Evolutionary conservation across 2,888 invertebrate genomes (phyloP).

Genomic region (Rotaria macrura): DNA sequence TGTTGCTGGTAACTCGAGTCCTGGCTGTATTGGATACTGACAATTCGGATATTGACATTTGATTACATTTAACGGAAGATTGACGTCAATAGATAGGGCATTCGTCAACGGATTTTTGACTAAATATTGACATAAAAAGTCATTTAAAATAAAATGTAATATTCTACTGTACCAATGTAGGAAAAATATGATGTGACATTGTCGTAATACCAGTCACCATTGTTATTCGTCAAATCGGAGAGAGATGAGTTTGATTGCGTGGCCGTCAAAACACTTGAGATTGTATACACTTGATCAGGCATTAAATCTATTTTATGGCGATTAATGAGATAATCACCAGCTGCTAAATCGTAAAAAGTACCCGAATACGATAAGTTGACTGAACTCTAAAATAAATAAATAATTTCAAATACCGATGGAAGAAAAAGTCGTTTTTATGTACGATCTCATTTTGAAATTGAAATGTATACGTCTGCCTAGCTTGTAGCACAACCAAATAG

Average conservation of each 20-base stretch:
- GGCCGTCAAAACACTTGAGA: constrained; percentile 34
- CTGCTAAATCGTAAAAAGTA: constrained; percentile 37
- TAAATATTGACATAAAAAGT: not conserved
- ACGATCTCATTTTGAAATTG: constrained; percentile 37
- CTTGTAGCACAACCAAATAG: constrained; percentile 39
- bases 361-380: constrained; percentile 41
- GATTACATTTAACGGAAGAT: not conserved
- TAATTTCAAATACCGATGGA: too few species aligned
- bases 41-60: constrained; percentile 31
- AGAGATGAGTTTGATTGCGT: constrained; percentile 33
- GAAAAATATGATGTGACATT: constrained; percentile 14
- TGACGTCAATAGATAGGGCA: not conserved
- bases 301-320: constrained; percentile 37
- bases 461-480: constrained; percentile 37
- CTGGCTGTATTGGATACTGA: constrained; percentile 25
- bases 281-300: constrained; percentile 41
- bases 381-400: constrained; percentile 34
- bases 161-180: not conserved
- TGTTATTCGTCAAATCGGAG: constrained; percentile 35
- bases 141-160: too few species aligned
- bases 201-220: constrained; percentile 41
- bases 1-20: constrained; percentile 10
- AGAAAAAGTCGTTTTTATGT: not conserved
- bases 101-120: not conserved
- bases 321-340: constrained; percentile 39